These are phyloP conservation scores for Lasioglossum oenotherae DNA, from an alignment of 2,888 invertebrate species.

Conservation along the genomic window DNA sequence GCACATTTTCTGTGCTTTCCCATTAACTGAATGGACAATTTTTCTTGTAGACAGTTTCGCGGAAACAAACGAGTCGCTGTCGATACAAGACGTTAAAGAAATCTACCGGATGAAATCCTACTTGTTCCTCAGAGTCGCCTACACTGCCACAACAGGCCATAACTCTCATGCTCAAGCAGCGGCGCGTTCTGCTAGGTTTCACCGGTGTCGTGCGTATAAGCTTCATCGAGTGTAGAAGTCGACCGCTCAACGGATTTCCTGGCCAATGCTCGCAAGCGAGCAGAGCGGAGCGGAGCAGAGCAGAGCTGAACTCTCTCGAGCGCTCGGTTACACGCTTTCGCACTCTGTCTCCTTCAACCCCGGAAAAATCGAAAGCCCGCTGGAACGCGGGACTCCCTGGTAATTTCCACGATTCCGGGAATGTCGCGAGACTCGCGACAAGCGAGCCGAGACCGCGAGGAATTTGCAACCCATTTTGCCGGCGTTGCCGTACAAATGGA, in stretches of 20 bases:
- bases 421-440: conserved; percentile 1
- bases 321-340: conserved; percentile 2
- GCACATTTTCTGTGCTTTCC: too few species aligned
- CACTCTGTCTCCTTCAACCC: conserved; percentile 5
- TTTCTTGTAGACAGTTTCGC: neutral
- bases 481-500: neutral
- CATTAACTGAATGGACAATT: too few species aligned
- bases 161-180: neutral
- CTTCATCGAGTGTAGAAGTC: conserved; percentile 17
- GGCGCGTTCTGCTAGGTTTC: neutral
- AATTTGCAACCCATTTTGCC: neutral
- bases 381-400: neutral
- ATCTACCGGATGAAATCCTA: neutral
- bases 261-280: neutral
- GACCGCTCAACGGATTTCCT: conserved; percentile 27
- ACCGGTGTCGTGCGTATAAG: neutral
- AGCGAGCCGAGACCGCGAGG: neutral
- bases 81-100: neutral
- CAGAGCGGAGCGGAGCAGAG: neutral
- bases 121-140: neutral
- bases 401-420: neutral
- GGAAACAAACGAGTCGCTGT: neutral
- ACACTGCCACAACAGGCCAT: neutral
- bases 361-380: neutral
- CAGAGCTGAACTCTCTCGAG: neutral